phyloP scores from a whole-genome alignment of 2,113 vertebrate genomes.

The Cynocephalus volans region DNA sequence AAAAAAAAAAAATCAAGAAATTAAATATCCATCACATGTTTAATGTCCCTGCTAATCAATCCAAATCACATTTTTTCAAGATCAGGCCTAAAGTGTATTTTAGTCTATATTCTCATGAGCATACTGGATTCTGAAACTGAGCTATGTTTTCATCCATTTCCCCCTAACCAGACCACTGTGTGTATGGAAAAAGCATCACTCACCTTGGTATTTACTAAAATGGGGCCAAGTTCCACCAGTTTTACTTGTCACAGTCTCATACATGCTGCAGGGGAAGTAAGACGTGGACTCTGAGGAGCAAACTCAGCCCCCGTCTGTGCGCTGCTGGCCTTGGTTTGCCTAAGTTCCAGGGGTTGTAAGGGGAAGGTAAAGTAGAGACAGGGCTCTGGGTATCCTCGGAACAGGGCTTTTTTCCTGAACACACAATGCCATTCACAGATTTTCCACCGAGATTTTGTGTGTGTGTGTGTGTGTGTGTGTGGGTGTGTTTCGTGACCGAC shows the following conservation, averaged over 20 bases:
- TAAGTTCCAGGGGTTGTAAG: background rate
- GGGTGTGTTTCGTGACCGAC: too few relatives aligned
- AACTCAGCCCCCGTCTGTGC: accelerated
- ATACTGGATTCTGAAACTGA: background rate
- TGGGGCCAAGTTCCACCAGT: background rate
- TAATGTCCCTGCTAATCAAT: conserved; percentile 22
- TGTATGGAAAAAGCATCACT: background rate
- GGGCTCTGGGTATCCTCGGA: background rate
- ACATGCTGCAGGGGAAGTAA: accelerated
- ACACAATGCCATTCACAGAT: background rate
- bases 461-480: too few relatives aligned
- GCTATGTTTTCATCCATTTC: background rate
- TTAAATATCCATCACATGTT: background rate
- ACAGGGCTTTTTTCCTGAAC: background rate
- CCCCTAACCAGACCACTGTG: background rate
- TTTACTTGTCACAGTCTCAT: background rate
- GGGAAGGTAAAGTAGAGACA: background rate
- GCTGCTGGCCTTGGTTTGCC: background rate
- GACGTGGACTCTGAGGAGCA: background rate
- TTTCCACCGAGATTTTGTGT: too few relatives aligned
- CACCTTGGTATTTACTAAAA: background rate
- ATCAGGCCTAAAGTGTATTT: background rate
- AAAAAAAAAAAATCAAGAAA: background rate
- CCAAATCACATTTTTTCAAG: conserved; percentile 6
- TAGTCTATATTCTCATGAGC: background rate